Percentiles rank a stretch among this genome's conserved stretches.
These are phyloP conservation scores for Leptogaster cylindrica DNA, from an alignment of 2,888 invertebrate genomes.

Conservation along the genomic window DNA sequence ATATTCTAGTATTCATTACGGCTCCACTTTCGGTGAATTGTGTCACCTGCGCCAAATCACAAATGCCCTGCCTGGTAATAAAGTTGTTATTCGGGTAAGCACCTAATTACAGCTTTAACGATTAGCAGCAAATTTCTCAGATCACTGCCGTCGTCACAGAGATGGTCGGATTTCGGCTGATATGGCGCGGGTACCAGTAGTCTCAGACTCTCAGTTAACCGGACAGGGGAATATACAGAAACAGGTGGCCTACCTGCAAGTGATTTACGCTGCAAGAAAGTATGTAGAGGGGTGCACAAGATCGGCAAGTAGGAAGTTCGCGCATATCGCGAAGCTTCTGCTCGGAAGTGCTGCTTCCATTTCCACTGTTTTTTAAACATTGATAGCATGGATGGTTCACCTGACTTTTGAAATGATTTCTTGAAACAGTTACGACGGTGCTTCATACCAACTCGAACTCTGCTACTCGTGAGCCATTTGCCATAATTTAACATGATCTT, in stretches of 20 bases:
- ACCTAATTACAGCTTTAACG: background rate
- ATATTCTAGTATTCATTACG: slow-evolving; percentile 11
- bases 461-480: slow-evolving; percentile 27
- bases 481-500: slow-evolving; percentile 7
- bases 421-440: slow-evolving; percentile 39
- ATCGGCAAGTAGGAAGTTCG: slow-evolving; percentile 2
- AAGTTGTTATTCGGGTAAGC: slow-evolving; percentile 7
- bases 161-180: too few species aligned
- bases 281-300: slow-evolving; percentile 12
- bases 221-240: background rate
- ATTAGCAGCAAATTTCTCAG: slow-evolving; percentile 19
- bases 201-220: too few species aligned
- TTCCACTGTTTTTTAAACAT: background rate
- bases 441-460: slow-evolving; percentile 28
- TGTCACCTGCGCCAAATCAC: background rate
- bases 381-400: slow-evolving; percentile 2
- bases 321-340: slow-evolving; percentile 3
- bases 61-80: background rate
- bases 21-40: too few species aligned
- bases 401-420: slow-evolving; percentile 21
- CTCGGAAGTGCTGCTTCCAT: slow-evolving; percentile 32
- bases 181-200: too few species aligned
- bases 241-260: slow-evolving; percentile 14
- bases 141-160: background rate
- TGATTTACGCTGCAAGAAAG: background rate